Evolutionary conservation across 2,797 vertebrate genomes (phyloP).

Genomic region (Gallinago solitaria): DNA sequence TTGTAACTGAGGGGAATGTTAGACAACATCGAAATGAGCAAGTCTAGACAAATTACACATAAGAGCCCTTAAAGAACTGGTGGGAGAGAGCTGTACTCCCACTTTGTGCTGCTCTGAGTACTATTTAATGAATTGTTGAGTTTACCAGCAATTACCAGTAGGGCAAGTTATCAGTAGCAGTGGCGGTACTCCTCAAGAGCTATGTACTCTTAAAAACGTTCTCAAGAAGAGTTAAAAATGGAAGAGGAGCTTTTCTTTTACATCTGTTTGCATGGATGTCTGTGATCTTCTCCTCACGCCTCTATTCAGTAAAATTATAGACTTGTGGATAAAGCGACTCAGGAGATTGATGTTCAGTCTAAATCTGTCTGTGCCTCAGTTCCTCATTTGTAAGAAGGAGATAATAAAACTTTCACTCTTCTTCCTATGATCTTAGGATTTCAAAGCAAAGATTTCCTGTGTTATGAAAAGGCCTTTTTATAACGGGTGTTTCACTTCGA

Average conservation of each 20-base stretch:
- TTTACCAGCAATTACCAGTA: not conserved
- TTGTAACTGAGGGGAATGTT: not conserved
- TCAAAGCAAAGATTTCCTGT: not conserved
- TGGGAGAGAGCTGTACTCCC: not conserved
- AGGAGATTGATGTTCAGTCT: not conserved
- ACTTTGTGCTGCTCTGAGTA: not conserved
- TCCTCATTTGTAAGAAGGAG: not conserved
- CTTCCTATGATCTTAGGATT: not conserved
- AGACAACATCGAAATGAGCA: conserved; percentile 14
- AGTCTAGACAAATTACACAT: not conserved
- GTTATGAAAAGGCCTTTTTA: not conserved
- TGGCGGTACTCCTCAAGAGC: not conserved
- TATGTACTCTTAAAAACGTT: not conserved
- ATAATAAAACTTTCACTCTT: not conserved
- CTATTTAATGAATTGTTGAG: not conserved
- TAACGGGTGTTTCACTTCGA: not conserved
- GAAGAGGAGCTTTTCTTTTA: not conserved
- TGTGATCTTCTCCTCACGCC: not conserved
- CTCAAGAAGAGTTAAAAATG: not conserved
- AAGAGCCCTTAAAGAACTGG: not conserved
- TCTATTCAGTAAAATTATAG: not conserved
- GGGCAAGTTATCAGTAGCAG: not conserved
- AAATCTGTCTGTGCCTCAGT: not conserved
- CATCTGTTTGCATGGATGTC: not conserved
- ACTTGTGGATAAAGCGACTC: not conserved